Evolutionary conservation across 1,140 invertebrate species (phyloP).

Genomic region (Brachionus koreanus): DNA sequence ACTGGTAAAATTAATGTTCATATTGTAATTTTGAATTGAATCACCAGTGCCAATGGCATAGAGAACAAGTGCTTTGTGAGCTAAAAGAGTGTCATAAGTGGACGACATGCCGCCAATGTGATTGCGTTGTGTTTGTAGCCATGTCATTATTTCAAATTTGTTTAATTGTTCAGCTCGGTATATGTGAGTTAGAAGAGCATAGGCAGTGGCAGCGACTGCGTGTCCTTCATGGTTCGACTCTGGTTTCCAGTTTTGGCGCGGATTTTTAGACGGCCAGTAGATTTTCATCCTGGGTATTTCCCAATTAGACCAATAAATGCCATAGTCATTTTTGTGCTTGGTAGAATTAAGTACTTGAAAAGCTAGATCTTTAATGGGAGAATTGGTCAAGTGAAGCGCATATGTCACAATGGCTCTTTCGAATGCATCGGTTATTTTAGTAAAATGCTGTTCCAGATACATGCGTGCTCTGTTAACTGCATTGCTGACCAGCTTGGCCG

Average conservation of each 20-base stretch:
- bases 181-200: conserved; percentile 77
- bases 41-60: conserved; percentile 20
- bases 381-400: conserved; percentile 73
- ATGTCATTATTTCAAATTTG: conserved; percentile 70
- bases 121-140: conserved; percentile 83
- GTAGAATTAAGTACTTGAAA: conserved; percentile 67
- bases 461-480: conserved; percentile 64
- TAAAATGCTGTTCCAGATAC: conserved; percentile 79
- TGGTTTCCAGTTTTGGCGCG: conserved; percentile 71
- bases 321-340: conserved; percentile 49
- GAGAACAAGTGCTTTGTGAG: conserved; percentile 13
- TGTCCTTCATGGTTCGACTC: conserved; percentile 81
- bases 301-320: conserved; percentile 39
- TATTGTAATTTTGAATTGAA: conserved; percentile 25
- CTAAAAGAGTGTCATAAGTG: conserved; percentile 75
- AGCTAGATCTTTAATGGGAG: conserved; percentile 73
- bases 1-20: conserved; percentile 34
- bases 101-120: conserved; percentile 90
- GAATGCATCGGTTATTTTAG: conserved; percentile 70
- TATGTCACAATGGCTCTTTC: conserved; percentile 81
- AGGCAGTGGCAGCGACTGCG: conserved; percentile 86
- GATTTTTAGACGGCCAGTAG: conserved; percentile 75
- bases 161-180: conserved; percentile 64
- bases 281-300: conserved; percentile 62
- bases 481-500: conserved; percentile 27